A percentile compares a stretch with the other conserved stretches of the same genome.
Evolutionary conservation across 1,140 invertebrate genomes (phyloP).

Genomic region (Macrostomum lignano): DNA sequence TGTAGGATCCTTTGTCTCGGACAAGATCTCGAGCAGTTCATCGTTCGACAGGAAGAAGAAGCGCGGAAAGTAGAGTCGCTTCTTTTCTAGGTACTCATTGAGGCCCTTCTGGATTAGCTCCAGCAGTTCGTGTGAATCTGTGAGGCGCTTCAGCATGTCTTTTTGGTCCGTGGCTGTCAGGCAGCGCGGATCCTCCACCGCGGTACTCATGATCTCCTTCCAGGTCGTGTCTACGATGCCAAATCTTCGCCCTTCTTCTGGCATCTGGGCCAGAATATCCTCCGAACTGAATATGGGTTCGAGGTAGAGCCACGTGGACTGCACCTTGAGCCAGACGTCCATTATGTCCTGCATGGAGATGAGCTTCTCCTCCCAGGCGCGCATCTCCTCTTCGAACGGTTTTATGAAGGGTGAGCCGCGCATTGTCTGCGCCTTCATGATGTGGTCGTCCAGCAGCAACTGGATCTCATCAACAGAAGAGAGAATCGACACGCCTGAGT

Average conservation of each 20-base stretch:
- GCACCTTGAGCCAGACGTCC: constrained; percentile 16
- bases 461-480: constrained; percentile 28
- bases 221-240: constrained; percentile 26
- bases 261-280: constrained; percentile 30
- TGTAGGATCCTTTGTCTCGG: constrained; percentile 31
- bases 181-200: constrained; percentile 34
- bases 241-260: constrained; percentile 28
- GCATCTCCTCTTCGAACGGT: constrained; percentile 33
- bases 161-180: constrained; percentile 49
- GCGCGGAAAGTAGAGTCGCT: constrained; percentile 27
- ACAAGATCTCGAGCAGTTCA: constrained; percentile 28
- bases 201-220: constrained; percentile 24
- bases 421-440: constrained; percentile 29
- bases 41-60: constrained; percentile 37
- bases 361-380: constrained; percentile 27
- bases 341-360: constrained; percentile 26
- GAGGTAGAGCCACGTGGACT: constrained; percentile 32
- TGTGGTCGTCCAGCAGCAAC: constrained; percentile 27
- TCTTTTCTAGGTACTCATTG: constrained; percentile 28
- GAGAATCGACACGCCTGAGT: constrained; percentile 27
- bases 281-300: constrained; percentile 30
- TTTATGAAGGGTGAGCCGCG: constrained; percentile 29
- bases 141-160: constrained; percentile 36
- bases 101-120: constrained; percentile 29
- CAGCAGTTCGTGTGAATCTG: constrained; percentile 23